phyloP scores from a whole-genome alignment of 2,113 vertebrate genomes.

The Boulengerochromis microlepis region DNA sequence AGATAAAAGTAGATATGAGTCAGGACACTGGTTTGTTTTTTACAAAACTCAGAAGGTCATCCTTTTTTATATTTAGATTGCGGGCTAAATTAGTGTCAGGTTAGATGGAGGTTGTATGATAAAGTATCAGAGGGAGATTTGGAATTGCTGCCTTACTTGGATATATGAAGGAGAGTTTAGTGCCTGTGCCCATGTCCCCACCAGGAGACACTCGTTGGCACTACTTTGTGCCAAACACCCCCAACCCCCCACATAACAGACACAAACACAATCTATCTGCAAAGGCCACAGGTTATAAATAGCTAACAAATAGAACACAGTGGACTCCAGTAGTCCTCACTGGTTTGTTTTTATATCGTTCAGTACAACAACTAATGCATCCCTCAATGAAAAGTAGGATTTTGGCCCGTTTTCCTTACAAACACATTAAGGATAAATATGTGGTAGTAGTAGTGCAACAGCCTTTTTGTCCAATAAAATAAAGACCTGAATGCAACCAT shows the following conservation, averaged over 20 bases:
- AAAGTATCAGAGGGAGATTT: background rate
- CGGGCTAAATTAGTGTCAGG: background rate
- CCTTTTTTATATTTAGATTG: background rate
- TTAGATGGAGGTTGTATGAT: background rate
- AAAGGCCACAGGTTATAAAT: slow-evolving; percentile 69
- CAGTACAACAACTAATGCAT: background rate
- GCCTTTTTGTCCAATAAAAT: background rate
- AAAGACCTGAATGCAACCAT: background rate
- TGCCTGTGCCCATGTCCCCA: background rate
- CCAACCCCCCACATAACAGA: background rate
- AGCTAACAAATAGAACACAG: slow-evolving; percentile 58
- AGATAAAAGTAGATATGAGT: background rate
- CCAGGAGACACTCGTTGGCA: slow-evolving; percentile 2
- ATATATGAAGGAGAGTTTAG: background rate
- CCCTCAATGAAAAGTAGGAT: background rate
- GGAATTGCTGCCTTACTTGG: background rate
- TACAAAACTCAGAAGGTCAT: background rate
- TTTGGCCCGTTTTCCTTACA: background rate
- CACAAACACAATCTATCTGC: slow-evolving; percentile 49
- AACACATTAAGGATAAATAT: background rate
- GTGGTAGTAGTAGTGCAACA: background rate
- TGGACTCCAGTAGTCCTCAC: slow-evolving; percentile 12
- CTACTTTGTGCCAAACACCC: slow-evolving; percentile 1
- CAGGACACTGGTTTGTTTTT: background rate
- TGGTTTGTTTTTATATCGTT: slow-evolving; percentile 32